phyloP scores from a whole-genome alignment of 2,888 invertebrate species.

The Idaea straminata region DNA sequence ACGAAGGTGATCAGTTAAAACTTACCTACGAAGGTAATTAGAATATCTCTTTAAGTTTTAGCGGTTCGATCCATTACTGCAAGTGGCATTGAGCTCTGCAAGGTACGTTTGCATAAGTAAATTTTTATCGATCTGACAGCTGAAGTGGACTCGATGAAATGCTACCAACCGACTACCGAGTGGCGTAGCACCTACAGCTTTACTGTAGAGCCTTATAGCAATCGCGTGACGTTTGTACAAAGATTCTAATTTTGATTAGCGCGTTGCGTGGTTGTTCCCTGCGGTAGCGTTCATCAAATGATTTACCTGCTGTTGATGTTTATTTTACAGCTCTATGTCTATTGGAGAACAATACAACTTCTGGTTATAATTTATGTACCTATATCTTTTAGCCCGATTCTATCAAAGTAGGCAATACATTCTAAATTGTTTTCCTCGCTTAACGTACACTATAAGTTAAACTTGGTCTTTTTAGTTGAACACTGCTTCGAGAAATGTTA shows the following conservation, averaged over 20 bases:
- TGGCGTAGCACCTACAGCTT: not conserved
- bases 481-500: too few species aligned
- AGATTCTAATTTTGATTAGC: conserved; percentile 70
- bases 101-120: conserved; percentile 58
- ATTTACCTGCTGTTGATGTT: conserved; percentile 53
- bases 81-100: conserved; percentile 41
- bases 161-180: conserved; percentile 4
- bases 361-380: not conserved
- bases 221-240: conserved; percentile 57
- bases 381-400: not conserved
- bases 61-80: conserved; percentile 43
- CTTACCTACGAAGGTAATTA: too few species aligned
- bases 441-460: too few species aligned
- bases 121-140: conserved; percentile 55
- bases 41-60: too few species aligned
- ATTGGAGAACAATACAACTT: conserved; percentile 8
- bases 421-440: too few species aligned
- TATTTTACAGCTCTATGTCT: conserved; percentile 46
- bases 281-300: conserved; percentile 61
- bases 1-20: too few species aligned
- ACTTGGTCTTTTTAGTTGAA: too few species aligned
- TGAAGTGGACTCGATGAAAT: conserved; percentile 31
- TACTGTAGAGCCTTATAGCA: conserved; percentile 34
- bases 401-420: not conserved
- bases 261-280: conserved; percentile 58